Evolutionary conservation across 2,888 invertebrate species (phyloP).

Genomic region (Timandra comae): DNA sequence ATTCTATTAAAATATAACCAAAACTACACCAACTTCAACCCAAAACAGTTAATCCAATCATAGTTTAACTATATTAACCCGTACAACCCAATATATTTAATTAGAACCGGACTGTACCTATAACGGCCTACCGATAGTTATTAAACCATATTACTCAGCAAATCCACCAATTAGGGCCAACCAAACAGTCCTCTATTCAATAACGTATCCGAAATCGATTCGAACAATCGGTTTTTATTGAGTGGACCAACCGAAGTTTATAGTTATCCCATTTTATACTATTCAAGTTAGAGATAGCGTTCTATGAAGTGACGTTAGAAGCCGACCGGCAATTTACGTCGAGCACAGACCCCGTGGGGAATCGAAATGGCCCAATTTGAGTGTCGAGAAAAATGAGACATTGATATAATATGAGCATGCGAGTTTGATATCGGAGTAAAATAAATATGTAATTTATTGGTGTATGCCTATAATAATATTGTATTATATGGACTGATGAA

Average conservation of each 20-base stretch:
- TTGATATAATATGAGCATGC: conserved; percentile 22
- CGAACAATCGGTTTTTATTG: conserved; percentile 11
- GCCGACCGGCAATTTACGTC: conserved; percentile 28
- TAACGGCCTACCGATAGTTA: too few relatives aligned
- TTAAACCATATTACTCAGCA: too few relatives aligned
- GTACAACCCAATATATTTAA: too few relatives aligned
- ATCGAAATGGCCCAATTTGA: conserved; percentile 35
- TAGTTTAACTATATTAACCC: too few relatives aligned
- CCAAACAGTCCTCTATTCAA: neutral
- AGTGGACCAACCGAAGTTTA: conserved; percentile 4
- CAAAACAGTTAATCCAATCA: too few relatives aligned
- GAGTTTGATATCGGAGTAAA: too few relatives aligned
- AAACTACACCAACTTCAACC: too few relatives aligned
- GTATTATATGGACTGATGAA: too few relatives aligned
- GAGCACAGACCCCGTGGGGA: conserved; percentile 25
- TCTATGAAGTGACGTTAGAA: conserved; percentile 6
- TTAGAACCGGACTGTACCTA: too few relatives aligned
- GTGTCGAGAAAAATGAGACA: conserved; percentile 34
- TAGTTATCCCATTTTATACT: neutral
- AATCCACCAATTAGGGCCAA: neutral
- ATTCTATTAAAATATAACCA: too few relatives aligned
- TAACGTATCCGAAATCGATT: neutral
- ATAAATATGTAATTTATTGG: too few relatives aligned
- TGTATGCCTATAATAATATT: conserved; percentile 3
- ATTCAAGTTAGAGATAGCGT: neutral